Conservation (phyloP, 2,888 invertebrate genomes). For the Athalia circularis region DNA sequence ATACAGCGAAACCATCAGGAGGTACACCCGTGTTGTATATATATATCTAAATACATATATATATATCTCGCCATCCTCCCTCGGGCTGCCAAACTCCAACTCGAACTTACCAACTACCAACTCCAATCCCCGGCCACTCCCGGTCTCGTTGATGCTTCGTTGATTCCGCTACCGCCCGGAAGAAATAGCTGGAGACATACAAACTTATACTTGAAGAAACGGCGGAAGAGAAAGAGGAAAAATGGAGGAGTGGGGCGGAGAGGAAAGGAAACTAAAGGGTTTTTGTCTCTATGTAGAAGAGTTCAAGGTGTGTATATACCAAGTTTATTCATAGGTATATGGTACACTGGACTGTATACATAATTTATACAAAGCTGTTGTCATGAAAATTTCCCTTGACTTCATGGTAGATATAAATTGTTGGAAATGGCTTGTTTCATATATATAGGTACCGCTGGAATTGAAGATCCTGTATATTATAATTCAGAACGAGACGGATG, state of each 20-base stretch:
- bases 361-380: no score
- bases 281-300: constrained; percentile 3
- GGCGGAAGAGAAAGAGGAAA: no score
- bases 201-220: constrained; percentile 10
- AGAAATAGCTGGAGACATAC: constrained; percentile 42
- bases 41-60: not conserved
- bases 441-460: not conserved
- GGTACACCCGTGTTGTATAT: not conserved
- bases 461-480: no score
- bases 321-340: no score
- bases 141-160: constrained; percentile 43
- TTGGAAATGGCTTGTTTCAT: not conserved
- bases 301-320: constrained; percentile 8
- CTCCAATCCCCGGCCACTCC: constrained; percentile 43
- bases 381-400: no score
- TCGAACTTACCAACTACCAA: constrained; percentile 42
- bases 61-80: constrained; percentile 20
- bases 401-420: no score
- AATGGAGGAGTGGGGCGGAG: no score
- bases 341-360: no score
- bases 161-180: constrained; percentile 43
- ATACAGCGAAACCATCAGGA: constrained; percentile 1
- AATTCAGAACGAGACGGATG: constrained; percentile 17
- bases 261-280: constrained; percentile 4
- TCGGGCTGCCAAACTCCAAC: constrained; percentile 42